Percentiles rank a stretch among this genome's conserved stretches.
Evolutionary conservation across 2,888 invertebrate genomes (phyloP).

Genomic region (Crepidodera aurea): DNA sequence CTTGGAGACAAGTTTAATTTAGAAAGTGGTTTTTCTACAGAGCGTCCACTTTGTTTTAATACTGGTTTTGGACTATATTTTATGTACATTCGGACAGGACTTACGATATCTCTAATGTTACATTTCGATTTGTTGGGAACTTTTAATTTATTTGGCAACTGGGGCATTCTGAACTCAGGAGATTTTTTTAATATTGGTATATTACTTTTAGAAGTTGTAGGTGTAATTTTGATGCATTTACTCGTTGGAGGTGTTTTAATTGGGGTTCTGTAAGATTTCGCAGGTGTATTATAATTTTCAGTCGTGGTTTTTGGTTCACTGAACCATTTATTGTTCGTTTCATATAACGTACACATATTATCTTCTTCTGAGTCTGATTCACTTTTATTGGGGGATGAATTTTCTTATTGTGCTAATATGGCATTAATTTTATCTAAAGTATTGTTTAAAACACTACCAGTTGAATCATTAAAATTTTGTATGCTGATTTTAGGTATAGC

Average conservation of each 20-base stretch:
- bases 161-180: conserved; percentile 11
- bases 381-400: background rate
- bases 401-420: conserved; percentile 18
- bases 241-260: background rate
- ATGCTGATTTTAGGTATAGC: conserved; percentile 32
- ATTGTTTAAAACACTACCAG: conserved; percentile 22
- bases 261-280: background rate
- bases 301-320: background rate
- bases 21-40: background rate
- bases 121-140: too few relatives aligned
- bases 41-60: conserved; percentile 24
- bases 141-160: background rate
- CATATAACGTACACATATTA: too few relatives aligned
- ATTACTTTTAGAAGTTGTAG: background rate
- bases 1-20: background rate
- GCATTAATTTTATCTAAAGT: conserved; percentile 34
- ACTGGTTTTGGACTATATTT: conserved; percentile 33
- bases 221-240: too few relatives aligned
- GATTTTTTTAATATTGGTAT: conserved; percentile 11
- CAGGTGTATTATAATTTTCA: background rate
- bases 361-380: background rate
- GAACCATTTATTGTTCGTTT: background rate
- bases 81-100: conserved; percentile 37
- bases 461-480: conserved; percentile 28
- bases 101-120: conserved; percentile 7